A percentile compares a stretch with the other conserved stretches of the same genome.
phyloP scores from a whole-genome alignment of 2,113 vertebrate genomes.

The Passer domesticus region DNA sequence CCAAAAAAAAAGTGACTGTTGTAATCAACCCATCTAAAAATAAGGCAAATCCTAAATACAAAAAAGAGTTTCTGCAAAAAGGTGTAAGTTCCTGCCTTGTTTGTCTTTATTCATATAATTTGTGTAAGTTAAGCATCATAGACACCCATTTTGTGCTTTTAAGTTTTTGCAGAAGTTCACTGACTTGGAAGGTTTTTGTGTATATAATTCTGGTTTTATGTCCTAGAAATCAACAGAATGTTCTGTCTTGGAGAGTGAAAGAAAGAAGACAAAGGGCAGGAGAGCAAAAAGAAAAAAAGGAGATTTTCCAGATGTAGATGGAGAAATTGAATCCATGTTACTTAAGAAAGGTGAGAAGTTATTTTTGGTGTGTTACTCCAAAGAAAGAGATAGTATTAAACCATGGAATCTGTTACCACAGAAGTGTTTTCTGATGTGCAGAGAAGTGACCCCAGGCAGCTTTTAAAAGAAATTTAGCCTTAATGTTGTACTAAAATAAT shows the following conservation, averaged over 20 bases:
- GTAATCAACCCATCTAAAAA: not conserved
- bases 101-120: not conserved
- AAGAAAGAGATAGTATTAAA: not conserved
- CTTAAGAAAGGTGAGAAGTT: constrained; percentile 77
- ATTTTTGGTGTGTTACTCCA: not conserved
- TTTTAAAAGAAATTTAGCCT: not conserved
- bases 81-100: not conserved
- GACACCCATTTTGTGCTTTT: not conserved
- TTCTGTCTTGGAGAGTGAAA: constrained; percentile 76
- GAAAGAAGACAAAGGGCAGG: constrained; percentile 70
- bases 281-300: constrained; percentile 71
- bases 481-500: not conserved
- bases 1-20: not conserved
- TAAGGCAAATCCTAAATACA: not conserved
- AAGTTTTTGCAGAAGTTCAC: not conserved
- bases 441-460: not conserved
- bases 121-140: not conserved
- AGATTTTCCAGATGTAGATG: constrained; percentile 60
- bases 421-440: not conserved
- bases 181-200: not conserved
- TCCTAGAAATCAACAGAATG: constrained; percentile 69
- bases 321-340: constrained; percentile 66
- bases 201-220: not conserved
- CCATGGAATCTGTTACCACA: not conserved
- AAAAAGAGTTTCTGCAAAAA: not conserved